Conservation (phyloP, 2,888 invertebrate genomes). For the Agriopis leucophaearia region DNA sequence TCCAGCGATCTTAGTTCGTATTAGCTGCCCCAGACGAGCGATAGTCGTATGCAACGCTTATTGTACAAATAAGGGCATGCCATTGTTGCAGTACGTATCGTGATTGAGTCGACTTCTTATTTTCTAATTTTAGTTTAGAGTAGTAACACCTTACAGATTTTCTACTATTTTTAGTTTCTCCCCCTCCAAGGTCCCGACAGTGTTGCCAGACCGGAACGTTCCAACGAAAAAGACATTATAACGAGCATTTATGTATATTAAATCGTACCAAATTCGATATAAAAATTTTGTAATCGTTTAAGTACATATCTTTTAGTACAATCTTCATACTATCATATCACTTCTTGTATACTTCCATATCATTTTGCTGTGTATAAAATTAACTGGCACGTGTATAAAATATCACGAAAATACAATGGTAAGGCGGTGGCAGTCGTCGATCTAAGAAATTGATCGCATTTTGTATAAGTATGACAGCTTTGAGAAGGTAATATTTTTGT, state of each 20-base stretch:
- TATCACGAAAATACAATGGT: slow-evolving; percentile 65
- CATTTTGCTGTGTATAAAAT: slow-evolving; percentile 79
- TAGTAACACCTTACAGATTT: slow-evolving; percentile 57
- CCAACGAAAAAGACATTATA: slow-evolving; percentile 82
- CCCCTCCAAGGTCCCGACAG: slow-evolving; percentile 57
- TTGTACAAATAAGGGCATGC: slow-evolving; percentile 84
- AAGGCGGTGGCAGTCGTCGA: slow-evolving; percentile 45
- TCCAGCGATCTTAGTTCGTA: slow-evolving; percentile 61
- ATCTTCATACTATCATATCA: slow-evolving; percentile 84
- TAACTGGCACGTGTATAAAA: slow-evolving; percentile 72
- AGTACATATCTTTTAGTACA: slow-evolving; percentile 86
- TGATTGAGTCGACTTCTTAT: slow-evolving; percentile 77
- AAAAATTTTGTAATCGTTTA: slow-evolving; percentile 74
- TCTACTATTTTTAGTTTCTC: slow-evolving; percentile 61
- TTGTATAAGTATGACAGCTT: slow-evolving; percentile 51
- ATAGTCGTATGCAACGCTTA: slow-evolving; percentile 86
- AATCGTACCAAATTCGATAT: slow-evolving; percentile 79
- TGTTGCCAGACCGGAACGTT: slow-evolving; percentile 73
- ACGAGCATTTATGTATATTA: slow-evolving; percentile 80
- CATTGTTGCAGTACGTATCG: slow-evolving; percentile 85
- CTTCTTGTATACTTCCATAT: slow-evolving; percentile 85
- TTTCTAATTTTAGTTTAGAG: slow-evolving; percentile 48
- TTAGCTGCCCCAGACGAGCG: slow-evolving; percentile 68
- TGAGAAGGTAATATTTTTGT: slow-evolving; percentile 53
- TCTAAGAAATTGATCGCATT: slow-evolving; percentile 49